Base-by-base conservation (phyloP, 2,113 vertebrate genomes). In the Bagarius yarrelli region DNA sequence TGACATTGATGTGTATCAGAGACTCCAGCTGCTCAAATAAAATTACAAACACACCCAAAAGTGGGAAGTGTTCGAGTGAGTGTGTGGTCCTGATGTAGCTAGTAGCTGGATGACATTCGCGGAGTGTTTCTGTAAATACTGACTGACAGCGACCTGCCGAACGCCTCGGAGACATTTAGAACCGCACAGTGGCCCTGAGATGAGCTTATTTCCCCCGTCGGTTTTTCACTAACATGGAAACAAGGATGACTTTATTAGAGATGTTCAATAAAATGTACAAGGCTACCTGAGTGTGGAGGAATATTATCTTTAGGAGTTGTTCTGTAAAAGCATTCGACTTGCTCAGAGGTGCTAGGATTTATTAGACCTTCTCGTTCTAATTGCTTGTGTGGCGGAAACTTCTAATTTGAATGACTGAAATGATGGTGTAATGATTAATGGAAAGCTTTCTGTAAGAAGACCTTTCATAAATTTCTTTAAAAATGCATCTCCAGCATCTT, bases 131-230 rank as follows among this genome's bases (percentile, higher is more conserved):
- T 0, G 23, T 32, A 21, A 77, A 79, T 57, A 50, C 9, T 50
- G 73, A 81, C 11, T 77, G 52, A 57, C 19, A 75, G 56, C 11
- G 63, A 47, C 59, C 60, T 52, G 15, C 34, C 11, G 70, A 76
- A 59, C 15, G 23, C n/a, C 60, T 59, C 36, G 12, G 40, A n/a
- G 40, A 52, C 36, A 13, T 44, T 40, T 52, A 2, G 18, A 47
- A 47, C 63, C 60, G 27, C 13, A 27, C 25, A 21, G n/a, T 57
- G 0, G 1, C 69, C 56, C 55, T 76, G 53, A 76, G 74, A 76
- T 25, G 23, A 1, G 15, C 11, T 44, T 47, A 6, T 57, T 57
- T 53, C 16, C n/a, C 8, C 15, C n/a, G 30, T 53, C 18, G 0
- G 1, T 52, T 72, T 52, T 27, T 52, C 11, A 44, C 19, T 27